Percentiles rank a stretch among this genome's conserved stretches.
Evolutionary conservation across 2,888 invertebrate species (phyloP).

Genomic region (Dysmachus trigonus): DNA sequence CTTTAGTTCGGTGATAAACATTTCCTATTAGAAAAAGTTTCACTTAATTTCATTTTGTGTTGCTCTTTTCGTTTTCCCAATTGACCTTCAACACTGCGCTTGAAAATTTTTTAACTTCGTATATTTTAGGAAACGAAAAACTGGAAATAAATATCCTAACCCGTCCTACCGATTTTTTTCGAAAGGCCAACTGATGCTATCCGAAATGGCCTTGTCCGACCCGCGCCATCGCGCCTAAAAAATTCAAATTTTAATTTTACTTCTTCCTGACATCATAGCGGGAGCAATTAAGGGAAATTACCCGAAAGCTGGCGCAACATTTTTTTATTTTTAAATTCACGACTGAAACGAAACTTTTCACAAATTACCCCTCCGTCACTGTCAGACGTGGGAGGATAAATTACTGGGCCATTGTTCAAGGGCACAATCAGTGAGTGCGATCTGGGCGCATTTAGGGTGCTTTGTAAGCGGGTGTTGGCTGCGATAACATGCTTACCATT

Average conservation of each 20-base stretch:
- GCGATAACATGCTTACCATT: background rate
- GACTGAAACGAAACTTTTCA: background rate
- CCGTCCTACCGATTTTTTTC: background rate
- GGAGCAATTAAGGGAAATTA: background rate
- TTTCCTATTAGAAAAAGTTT: background rate
- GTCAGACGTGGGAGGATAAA: background rate
- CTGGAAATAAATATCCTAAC: background rate
- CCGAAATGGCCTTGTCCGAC: background rate
- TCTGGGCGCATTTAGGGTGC: background rate
- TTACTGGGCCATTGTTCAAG: background rate
- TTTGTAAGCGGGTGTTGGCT: background rate
- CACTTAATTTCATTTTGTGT: background rate
- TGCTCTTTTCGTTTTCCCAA: background rate
- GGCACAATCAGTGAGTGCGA: background rate
- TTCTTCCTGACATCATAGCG: background rate
- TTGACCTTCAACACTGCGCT: background rate
- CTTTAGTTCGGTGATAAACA: background rate
- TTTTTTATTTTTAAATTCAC: background rate
- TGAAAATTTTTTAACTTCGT: background rate
- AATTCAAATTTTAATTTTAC: background rate
- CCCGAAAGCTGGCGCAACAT: background rate
- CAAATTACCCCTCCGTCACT: background rate
- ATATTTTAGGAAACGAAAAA: background rate
- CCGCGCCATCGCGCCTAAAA: background rate
- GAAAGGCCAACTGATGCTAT: background rate